Evolutionary conservation across 2,888 invertebrate genomes (phyloP), one percentile per base, ranked within the genome.

Genomic region (Homarus gammarus): DNA sequence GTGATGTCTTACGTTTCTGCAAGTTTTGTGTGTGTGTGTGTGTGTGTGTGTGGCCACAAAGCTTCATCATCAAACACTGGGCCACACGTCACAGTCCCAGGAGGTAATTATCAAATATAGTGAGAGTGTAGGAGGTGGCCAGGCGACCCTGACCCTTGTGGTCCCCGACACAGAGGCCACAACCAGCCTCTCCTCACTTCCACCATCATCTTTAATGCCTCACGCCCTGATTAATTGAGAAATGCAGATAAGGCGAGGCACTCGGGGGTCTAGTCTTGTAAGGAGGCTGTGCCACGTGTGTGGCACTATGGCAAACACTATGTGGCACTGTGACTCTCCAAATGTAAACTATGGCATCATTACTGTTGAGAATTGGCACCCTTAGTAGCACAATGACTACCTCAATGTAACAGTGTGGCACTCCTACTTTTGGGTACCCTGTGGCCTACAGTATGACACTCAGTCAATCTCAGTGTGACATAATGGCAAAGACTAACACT

Each of bases 81-180:
- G 84, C 61, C 31, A 18, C 84, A 72, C 84, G 84, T 84, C 84
- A 84, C 84, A 84, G 51, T 73, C 72, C 84, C 10, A 56, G 51
- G 36, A 38, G n/a, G 73, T 84, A 84, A 84, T 84, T 73, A 84
- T 72, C 70, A 72, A 73, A 36, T 31, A 22, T 31, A 40, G 49
- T 44, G 27, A 36, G 75, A 56, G 5, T n/a, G 22, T n/a, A n/a
- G n/a, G n/a, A n/a, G n/a, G n/a, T n/a, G 38, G 18, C 40, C 38
- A 38, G 31, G 40, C 81, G 31, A 68, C 38, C 18, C 44, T 64
- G 40, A 38, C 61, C 6, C 61, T 82, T 44, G 44, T 64, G 81
- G 12, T n/a, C 68, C 18, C 84, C 15, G 3, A 27, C 73, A 18
- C 73, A 15, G 12, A 3, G 38, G 38, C 27, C 73, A 22, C 22